Base-by-base conservation (phyloP, 92 coral and sea anemone species). In the Epizoanthus illoricatus region DNA sequence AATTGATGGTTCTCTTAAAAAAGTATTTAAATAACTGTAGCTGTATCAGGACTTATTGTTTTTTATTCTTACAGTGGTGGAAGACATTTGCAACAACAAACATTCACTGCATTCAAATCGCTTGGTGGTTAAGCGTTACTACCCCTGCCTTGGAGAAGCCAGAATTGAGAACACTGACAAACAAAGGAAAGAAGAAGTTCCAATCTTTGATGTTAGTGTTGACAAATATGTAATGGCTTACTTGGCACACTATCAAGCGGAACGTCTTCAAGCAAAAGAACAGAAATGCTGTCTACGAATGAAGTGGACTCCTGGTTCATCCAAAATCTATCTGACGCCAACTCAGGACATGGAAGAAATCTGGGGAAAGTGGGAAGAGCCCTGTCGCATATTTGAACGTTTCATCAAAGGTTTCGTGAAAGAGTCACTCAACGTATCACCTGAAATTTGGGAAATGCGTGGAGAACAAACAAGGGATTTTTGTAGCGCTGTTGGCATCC, bases 271-370 rank as follows among this genome's bases (percentile, higher is more conserved):
- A 17, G 74, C 49, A 16, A 69, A 24, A 9, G 52, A 69, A 39
- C 74, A 69, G 43, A 69, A 69, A 9, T 69, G 74, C 56, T 69
- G 74, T 43, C 56, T 69, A 24, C 20, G 49, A 69, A 69, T 69
- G 74, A 21, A 69, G 74, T 69, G 74, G 74, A 69, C 74, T 19
- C 74, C 74, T 17, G 74, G 74, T 21, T 69, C 56, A 43, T 69
- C 74, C 52, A 69, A 18, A 69, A 69, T 69, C 49, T 43, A 41
- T 23, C 43, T 69, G 20, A 39, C 74, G 19, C 52, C 74, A 15
- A 69, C 74, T 19, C 20, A 69, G 43, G 56, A 69, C 55, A 39
- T 69, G 74, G 20, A 42, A 69, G 74, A 69, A 69, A 69, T 69
- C 49, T 69, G 74, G 74, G 74, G 74, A 39, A 43, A 69, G n/a